Conservation (phyloP, 2,888 invertebrate genomes). For the Nebria brevicollis region DNA sequence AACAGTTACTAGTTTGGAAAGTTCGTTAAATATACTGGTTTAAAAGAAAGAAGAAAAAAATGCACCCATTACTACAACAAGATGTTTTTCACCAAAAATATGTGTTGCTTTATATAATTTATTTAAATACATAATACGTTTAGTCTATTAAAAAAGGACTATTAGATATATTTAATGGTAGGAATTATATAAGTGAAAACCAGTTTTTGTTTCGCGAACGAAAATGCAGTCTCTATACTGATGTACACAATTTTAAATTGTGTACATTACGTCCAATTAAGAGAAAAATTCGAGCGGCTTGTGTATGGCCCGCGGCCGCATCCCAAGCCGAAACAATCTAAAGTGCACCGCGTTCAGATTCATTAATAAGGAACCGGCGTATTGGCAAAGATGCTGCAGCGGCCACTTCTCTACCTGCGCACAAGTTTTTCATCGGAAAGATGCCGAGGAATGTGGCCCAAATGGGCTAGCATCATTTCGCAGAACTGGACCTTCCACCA, state of each 20-base stretch:
- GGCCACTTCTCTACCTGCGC: not conserved
- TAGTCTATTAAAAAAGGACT: too few species aligned
- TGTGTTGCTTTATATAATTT: too few species aligned
- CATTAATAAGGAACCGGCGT: slow-evolving; percentile 39
- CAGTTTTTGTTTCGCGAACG: not conserved
- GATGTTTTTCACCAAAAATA: slow-evolving; percentile 2
- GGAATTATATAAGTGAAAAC: not conserved
- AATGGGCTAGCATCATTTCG: slow-evolving; percentile 9
- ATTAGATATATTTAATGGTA: not conserved
- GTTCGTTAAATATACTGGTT: slow-evolving; percentile 11
- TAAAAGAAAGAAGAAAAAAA: slow-evolving; percentile 5
- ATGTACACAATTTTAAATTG: slow-evolving; percentile 42
- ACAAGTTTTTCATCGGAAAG: not conserved
- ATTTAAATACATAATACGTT: too few species aligned
- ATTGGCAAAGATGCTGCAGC: slow-evolving; percentile 11
- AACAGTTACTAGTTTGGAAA: slow-evolving; percentile 18
- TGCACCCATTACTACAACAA: not conserved
- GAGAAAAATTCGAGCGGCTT: slow-evolving; percentile 32
- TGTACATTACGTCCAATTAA: slow-evolving; percentile 47
- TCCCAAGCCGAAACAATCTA: slow-evolving; percentile 4
- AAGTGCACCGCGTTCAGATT: slow-evolving; percentile 25
- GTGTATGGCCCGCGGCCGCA: not conserved
- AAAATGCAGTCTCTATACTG: not conserved
- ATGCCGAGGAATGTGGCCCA: slow-evolving; percentile 5
- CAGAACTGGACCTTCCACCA: not conserved